Evolutionary conservation across 2,113 vertebrate genomes (phyloP), one percentile per base, ranked within the genome.

Genomic region (Aldabrachelys gigantea): DNA sequence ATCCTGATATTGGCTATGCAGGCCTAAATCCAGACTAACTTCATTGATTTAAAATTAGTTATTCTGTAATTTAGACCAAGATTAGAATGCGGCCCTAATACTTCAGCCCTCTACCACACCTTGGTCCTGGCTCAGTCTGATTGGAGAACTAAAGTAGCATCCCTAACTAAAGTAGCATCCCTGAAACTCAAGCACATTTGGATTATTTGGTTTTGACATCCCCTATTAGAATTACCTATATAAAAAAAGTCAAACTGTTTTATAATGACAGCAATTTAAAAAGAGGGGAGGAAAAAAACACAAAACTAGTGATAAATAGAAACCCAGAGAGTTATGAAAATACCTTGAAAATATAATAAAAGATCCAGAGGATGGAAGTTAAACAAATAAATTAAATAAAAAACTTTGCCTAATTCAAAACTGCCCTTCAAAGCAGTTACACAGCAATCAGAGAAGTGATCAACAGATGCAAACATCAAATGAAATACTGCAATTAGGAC

Each of bases 131-230:
- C 57, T 62, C 25, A 62, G 12, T 62, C 12, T 62, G 57, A 62
- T 31, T 31, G 27, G 57, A 62, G 57, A 62, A 62, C 4, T 62
- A 62, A 62, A 62, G 10, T 31, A 62, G 27, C 57, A 62, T 80
- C 10, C 72, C 72, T 35, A 84, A 62, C 4, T 62, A 62, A 62
- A 62, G 10, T 31, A 62, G 27, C 57, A 62, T 80, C 10, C 72
- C 72, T 35, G 82, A 88, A 88, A 21, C 10, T 19, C 3, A 3
- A 0, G 0, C 2, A 41, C 0, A 1, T 62, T 82, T 87, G 8
- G 56, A 22, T 29, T 82, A 89, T 76, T 80, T 10, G 10, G n/a
- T 44, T 89, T 92, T 87, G 29, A 50, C 78, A 80, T 52, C 11
- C 31, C 31, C 14, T 89, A 87, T 79, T 78, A 87, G 86, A 11